Conservation (phyloP, 2,797 vertebrate species). For the Micropoecilia bifurca region DNA sequence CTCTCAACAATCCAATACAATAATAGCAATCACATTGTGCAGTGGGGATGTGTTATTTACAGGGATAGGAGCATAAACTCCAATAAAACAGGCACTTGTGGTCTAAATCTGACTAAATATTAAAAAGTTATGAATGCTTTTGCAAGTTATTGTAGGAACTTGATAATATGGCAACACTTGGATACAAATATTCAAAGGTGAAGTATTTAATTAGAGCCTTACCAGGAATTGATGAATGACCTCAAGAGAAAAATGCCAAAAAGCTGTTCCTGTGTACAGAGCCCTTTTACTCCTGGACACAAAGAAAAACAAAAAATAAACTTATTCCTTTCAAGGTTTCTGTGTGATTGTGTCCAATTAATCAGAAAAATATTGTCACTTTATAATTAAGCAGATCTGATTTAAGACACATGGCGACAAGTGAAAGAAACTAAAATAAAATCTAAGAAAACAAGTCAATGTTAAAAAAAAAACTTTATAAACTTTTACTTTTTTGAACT, state of each 20-base stretch:
- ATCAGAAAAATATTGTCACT: neutral
- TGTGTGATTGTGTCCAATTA: neutral
- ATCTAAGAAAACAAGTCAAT: neutral
- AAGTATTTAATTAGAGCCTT: slow-evolving; percentile 17
- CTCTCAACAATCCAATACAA: neutral
- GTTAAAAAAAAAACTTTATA: neutral
- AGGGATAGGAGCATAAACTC: neutral
- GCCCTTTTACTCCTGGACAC: slow-evolving; percentile 32
- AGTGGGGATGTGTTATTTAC: neutral
- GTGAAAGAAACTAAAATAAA: neutral
- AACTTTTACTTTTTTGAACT: neutral
- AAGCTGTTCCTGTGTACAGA: slow-evolving; percentile 12
- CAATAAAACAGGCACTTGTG: neutral
- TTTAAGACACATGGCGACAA: neutral
- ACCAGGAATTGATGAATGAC: slow-evolving; percentile 32
- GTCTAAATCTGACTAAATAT: neutral
- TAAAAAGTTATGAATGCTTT: neutral
- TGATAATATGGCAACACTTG: neutral
- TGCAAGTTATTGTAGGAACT: neutral
- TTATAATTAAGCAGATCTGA: neutral
- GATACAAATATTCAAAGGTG: neutral
- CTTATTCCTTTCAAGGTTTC: neutral
- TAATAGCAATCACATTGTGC: neutral
- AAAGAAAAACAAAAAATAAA: slow-evolving; percentile 8
- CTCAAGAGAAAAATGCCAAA: slow-evolving; percentile 13